phyloP scores from a whole-genome alignment of 2,113 vertebrate species.

The Motacilla alba region DNA sequence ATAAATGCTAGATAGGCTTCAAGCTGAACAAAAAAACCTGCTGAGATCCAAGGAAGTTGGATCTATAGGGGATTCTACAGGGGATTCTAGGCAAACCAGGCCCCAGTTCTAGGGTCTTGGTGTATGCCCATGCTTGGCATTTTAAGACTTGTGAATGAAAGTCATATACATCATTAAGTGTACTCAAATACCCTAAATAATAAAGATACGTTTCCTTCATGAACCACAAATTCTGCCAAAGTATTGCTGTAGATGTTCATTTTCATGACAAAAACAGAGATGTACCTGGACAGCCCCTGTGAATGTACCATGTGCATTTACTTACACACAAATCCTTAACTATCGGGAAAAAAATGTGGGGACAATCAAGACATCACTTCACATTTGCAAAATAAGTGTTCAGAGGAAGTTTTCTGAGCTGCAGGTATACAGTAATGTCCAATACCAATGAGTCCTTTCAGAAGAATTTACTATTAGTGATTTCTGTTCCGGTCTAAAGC shows the following conservation, averaged over 20 bases:
- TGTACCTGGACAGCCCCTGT: background rate
- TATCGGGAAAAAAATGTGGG: background rate
- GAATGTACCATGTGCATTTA: rapidly evolving
- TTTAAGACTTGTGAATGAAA: background rate
- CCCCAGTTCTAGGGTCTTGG: background rate
- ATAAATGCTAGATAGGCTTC: background rate
- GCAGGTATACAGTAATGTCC: background rate
- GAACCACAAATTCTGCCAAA: background rate
- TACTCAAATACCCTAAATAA: background rate
- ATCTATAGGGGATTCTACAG: background rate
- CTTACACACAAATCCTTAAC: background rate
- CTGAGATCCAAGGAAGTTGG: background rate
- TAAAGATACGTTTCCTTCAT: background rate
- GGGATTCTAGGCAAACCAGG: background rate
- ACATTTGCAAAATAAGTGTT: background rate
- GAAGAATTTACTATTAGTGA: background rate
- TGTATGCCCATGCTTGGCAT: background rate
- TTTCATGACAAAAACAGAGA: background rate
- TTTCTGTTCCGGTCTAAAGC: background rate
- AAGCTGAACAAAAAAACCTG: background rate
- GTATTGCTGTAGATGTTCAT: background rate
- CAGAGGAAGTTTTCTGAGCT: background rate
- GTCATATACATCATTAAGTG: background rate
- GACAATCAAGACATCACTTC: background rate
- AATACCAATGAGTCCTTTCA: background rate